Percentiles rank a stretch among this genome's conserved stretches.
Conservation (phyloP, 2,888 invertebrate species). For the Pristionchus fissidentatus region DNA sequence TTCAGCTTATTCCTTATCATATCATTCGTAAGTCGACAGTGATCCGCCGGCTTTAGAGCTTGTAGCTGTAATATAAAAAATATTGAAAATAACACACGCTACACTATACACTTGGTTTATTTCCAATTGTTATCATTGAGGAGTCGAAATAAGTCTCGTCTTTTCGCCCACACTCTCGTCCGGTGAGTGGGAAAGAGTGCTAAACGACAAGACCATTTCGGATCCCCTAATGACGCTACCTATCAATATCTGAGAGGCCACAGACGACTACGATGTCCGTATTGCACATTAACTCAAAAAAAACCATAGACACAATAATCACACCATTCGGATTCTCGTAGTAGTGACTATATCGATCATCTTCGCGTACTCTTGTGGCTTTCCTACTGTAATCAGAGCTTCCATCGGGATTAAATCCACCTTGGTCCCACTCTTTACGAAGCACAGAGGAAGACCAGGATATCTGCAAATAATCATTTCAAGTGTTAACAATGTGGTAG, state of each 20-base stretch:
- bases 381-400: constrained; percentile 46
- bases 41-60: constrained; percentile 47
- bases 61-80: neutral
- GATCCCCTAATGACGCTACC: too few relatives aligned
- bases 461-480: constrained; percentile 35
- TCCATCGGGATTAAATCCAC: constrained; percentile 53
- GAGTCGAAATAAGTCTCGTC: too few relatives aligned
- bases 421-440: constrained; percentile 49
- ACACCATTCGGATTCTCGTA: constrained; percentile 39
- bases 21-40: constrained; percentile 42
- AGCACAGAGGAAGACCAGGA: constrained; percentile 54
- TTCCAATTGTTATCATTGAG: too few relatives aligned
- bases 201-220: too few relatives aligned
- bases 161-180: too few relatives aligned
- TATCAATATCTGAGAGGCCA: too few relatives aligned
- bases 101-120: too few relatives aligned
- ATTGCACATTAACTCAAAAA: too few relatives aligned
- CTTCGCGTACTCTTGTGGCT: constrained; percentile 52
- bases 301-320: too few relatives aligned
- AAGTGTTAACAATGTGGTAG: neutral
- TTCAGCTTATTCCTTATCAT: constrained; percentile 43
- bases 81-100: too few relatives aligned
- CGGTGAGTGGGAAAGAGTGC: too few relatives aligned
- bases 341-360: constrained; percentile 49
- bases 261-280: too few relatives aligned